phyloP scores from a whole-genome alignment of 53 echinoderm and acorn worm genomes.

The Zoroaster sp. region DNA sequence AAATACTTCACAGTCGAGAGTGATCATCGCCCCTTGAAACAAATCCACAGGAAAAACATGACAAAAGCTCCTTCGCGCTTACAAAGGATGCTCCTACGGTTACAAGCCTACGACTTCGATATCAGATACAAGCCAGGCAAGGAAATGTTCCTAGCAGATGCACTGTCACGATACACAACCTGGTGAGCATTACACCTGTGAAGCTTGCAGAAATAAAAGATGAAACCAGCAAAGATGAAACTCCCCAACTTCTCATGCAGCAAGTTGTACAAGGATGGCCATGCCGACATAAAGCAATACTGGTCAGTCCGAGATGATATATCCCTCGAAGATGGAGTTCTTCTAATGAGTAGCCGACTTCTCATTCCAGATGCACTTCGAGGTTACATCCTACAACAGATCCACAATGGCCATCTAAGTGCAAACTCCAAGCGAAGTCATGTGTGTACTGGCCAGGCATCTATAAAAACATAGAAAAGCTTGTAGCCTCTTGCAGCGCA shows the following conservation, averaged over 20 bases:
- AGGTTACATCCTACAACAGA: not conserved
- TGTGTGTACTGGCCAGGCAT: conserved; percentile 41
- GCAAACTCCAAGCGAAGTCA: not conserved
- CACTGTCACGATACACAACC: conserved; percentile 56
- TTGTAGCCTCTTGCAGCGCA: not conserved
- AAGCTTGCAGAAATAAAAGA: too few relatives aligned
- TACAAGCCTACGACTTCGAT: conserved; percentile 58
- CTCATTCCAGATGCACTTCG: not conserved
- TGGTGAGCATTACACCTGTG: not conserved
- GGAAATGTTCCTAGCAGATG: conserved; percentile 66
- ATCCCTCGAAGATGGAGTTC: not conserved
- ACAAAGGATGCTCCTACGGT: conserved; percentile 59
- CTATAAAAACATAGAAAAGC: not conserved
- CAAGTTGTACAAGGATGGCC: not conserved
- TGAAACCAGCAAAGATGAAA: too few relatives aligned
- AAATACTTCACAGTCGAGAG: conserved; percentile 14
- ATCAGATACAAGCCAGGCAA: conserved; percentile 73
- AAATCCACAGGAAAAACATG: conserved; percentile 74
- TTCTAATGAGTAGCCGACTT: not conserved
- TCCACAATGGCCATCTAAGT: conserved; percentile 2
- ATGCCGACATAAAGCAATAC: not conserved
- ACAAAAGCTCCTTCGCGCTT: conserved; percentile 66
- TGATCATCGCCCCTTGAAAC: conserved; percentile 72
- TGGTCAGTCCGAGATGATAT: conserved; percentile 45
- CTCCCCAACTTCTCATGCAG: too few relatives aligned